Conservation (phyloP, 1,140 invertebrate genomes). For the Drosophila rhopaloa region DNA sequence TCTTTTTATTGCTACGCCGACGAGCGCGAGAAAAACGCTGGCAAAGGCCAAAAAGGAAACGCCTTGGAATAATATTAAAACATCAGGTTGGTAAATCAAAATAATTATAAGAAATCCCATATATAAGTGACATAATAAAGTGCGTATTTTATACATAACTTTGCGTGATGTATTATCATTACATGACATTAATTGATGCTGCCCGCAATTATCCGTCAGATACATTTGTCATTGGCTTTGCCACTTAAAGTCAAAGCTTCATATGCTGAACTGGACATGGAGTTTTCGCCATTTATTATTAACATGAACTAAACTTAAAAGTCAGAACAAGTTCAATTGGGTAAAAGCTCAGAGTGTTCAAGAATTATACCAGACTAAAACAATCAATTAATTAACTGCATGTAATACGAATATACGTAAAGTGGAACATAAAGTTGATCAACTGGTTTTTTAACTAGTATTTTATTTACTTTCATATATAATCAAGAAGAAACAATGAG, state of each 20-base stretch:
- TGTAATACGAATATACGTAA: not conserved
- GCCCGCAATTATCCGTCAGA: conserved; percentile 36
- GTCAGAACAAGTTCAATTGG: conserved; percentile 13
- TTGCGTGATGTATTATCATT: conserved; percentile 11
- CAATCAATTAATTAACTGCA: not conserved
- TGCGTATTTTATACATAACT: conserved; percentile 10
- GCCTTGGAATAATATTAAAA: conserved; percentile 51
- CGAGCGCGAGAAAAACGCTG: conserved; percentile 30
- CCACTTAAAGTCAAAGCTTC: conserved; percentile 37
- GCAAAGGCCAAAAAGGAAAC: conserved; percentile 34
- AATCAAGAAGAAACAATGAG: too few relatives aligned
- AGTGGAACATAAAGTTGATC: not conserved
- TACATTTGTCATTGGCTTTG: conserved; percentile 54
- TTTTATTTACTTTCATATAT: not conserved
- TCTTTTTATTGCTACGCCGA: conserved; percentile 50
- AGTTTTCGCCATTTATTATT: conserved; percentile 4
- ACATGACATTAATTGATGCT: conserved; percentile 23
- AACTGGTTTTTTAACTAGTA: not conserved
- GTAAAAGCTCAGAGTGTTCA: conserved; percentile 6
- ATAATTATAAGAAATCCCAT: conserved; percentile 14
- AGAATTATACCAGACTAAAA: not conserved
- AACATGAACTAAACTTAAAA: conserved; percentile 1
- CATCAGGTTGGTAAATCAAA: conserved; percentile 54
- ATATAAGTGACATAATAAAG: conserved; percentile 7
- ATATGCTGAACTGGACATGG: not conserved